Evolutionary conservation across 1,140 invertebrate genomes (phyloP), one percentile per base, ranked within the genome.

Genomic region (Zaprionus lachaisei): DNA sequence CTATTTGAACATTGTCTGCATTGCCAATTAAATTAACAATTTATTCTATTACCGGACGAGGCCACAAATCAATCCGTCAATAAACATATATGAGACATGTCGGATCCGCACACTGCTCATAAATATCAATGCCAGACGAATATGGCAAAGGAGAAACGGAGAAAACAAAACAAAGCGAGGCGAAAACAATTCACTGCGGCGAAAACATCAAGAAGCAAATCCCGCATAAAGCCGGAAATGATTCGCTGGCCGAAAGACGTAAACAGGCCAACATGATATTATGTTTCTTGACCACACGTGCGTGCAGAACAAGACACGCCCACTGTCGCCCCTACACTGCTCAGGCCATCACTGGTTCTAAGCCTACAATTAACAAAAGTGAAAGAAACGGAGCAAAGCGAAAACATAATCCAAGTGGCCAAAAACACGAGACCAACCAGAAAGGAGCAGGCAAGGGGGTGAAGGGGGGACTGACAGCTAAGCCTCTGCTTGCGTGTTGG

Each of bases 341-440:
- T 12, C 12, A 5, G 4, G 12, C 34, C n/a, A 56, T 72, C 55
- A 58, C 54, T 72, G 66, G 28, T 38, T 17, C 34, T 28, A 31
- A 41, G 63, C 58, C 64, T 58, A 78, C 70, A 61, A 85, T 86
- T 85, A 83, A 72, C 75, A 72, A 75, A 63, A 58, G 60, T n/a
- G 51, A 64, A 54, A 26, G 51, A 58, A 24, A 22, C 41, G 61
- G 64, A 55, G 47, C 65, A 56, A 74, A 72, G 49, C 60, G 55
- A 72, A 78, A 72, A 65, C 34, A 67, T 69, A 61, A 66, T 64
- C 68, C 77, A 72, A 76, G 61, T 67, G 61, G 56, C 26, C 63
- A 55, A 56, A 64, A 61, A 54, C 37, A 55, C 70, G 44, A 51
- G 34, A 7, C 5, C 54, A 20, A 22, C 26, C 37, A n/a, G 55